Base-by-base conservation (phyloP, 2,888 invertebrate genomes). In the Melitaea athalia region DNA sequence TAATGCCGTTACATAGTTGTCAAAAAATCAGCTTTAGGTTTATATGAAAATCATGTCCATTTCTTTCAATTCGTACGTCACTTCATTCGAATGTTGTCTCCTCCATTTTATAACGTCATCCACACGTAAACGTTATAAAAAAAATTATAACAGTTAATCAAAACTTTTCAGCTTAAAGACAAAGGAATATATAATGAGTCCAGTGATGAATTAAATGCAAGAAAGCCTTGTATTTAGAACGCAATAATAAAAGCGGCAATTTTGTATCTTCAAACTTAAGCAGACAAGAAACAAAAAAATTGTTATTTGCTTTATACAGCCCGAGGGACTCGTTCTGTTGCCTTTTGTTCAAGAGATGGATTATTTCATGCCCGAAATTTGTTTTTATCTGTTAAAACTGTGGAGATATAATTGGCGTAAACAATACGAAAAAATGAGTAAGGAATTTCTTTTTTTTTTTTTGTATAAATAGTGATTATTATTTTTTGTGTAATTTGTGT, bases 221-320 rank as follows among this genome's bases (percentile, higher is more conserved):
- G 50, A 63, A 33, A 38, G 53, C 53, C 45, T 60, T 55, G 63
- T 69, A 72, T 72, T 72, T 70, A 69, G 70, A 69, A 67, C 62
- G 63, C 53, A 67, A 67, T 69, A 68, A 70, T 72, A 67, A 72
- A 72, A 71, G 62, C 45, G 64, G 71, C 67, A 69, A 69, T 72
- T 69, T 65, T 47, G 64, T 67, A 67, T 69, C 70, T 60, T 67
- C 63, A 71, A 71, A 71, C 64, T 70, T 71, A 67, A 65, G 53
- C 57, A 65, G 66, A 70, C 69, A 65, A 42, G 67, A 55, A 67
- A n/a, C n/a, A n/a, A 63, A 69, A 72, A 71, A 68, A 63, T 67
- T 69, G 68, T 66, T 67, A 63, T 69, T 59, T 57, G 59, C 60
- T 72, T 63, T 65, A 63, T 59, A 62, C 55, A 49, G 62, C 67